A percentile compares a stretch with the other conserved stretches of the same genome.
phyloP scores from a whole-genome alignment of 2,888 invertebrate genomes.

The Electrophaes corylata region DNA sequence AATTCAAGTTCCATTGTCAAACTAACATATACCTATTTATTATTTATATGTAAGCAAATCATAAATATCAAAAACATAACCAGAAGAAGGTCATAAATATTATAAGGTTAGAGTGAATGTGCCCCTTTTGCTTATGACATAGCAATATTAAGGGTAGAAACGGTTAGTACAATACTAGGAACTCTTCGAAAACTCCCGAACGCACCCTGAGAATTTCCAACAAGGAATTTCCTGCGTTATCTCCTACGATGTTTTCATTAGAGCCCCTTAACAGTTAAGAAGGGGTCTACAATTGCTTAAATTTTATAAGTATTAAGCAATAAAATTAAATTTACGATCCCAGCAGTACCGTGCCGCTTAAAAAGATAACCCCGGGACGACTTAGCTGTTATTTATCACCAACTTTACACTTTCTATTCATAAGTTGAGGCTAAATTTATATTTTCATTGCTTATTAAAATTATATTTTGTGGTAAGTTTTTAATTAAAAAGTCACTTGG shows the following conservation, averaged over 20 bases:
- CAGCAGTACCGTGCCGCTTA: slow-evolving; percentile 54
- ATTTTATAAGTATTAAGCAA: slow-evolving; percentile 63
- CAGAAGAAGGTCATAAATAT: no score
- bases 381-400: slow-evolving; percentile 63
- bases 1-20: no score
- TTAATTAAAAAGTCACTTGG: slow-evolving; percentile 42
- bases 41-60: no score
- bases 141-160: background rate
- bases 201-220: slow-evolving; percentile 32
- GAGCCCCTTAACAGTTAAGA: slow-evolving; percentile 32
- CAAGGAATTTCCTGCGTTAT: slow-evolving; percentile 37
- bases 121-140: background rate
- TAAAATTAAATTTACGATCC: slow-evolving; percentile 68
- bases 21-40: no score
- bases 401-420: slow-evolving; percentile 62
- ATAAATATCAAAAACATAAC: no score
- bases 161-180: background rate
- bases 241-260: slow-evolving; percentile 39
- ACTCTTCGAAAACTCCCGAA: slow-evolving; percentile 22
- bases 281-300: slow-evolving; percentile 53
- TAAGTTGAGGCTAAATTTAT: slow-evolving; percentile 60
- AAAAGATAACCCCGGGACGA: slow-evolving; percentile 67
- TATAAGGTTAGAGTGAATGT: no score
- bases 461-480: slow-evolving; percentile 47
- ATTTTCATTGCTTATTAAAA: slow-evolving; percentile 56